Evolutionary conservation across 2,888 invertebrate species (phyloP).

Genomic region (Leptodirus hochenwartii): DNA sequence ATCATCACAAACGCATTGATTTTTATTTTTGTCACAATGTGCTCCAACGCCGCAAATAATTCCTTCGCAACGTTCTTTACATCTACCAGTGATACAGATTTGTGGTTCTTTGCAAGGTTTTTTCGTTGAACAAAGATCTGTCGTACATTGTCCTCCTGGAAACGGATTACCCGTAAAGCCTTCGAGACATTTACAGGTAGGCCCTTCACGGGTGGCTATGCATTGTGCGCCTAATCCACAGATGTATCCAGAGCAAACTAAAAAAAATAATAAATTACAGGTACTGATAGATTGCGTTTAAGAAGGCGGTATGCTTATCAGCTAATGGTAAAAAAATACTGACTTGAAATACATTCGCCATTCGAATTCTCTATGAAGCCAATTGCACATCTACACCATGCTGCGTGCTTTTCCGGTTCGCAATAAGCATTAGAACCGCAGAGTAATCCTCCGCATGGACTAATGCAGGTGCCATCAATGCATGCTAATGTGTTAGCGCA

Average conservation of each 20-base stretch:
- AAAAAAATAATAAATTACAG: slow-evolving; percentile 18
- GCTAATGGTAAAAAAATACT: too few species aligned
- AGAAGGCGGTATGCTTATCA: too few species aligned
- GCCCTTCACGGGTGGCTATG: slow-evolving; percentile 65
- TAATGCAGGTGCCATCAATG: slow-evolving; percentile 57
- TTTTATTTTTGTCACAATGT: slow-evolving; percentile 59
- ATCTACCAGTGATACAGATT: slow-evolving; percentile 72
- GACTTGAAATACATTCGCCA: slow-evolving; percentile 71
- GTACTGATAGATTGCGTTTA: too few species aligned
- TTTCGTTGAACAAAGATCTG: slow-evolving; percentile 63
- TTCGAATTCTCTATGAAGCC: slow-evolving; percentile 62
- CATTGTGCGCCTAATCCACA: slow-evolving; percentile 75
- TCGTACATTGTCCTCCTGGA: slow-evolving; percentile 69
- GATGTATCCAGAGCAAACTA: slow-evolving; percentile 55
- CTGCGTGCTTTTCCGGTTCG: slow-evolving; percentile 73
- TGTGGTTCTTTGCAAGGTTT: slow-evolving; percentile 62
- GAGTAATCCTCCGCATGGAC: slow-evolving; percentile 58
- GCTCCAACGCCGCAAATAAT: slow-evolving; percentile 80
- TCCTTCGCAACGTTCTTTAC: slow-evolving; percentile 74
- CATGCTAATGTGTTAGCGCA: slow-evolving; percentile 70
- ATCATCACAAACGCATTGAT: slow-evolving; percentile 72
- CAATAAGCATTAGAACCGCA: slow-evolving; percentile 77
- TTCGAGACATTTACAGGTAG: slow-evolving; percentile 75
- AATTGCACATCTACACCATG: slow-evolving; percentile 73
- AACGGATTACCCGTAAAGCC: slow-evolving; percentile 82